Conservation (phyloP, 2,113 vertebrate species). For the Dromas ardeola region DNA sequence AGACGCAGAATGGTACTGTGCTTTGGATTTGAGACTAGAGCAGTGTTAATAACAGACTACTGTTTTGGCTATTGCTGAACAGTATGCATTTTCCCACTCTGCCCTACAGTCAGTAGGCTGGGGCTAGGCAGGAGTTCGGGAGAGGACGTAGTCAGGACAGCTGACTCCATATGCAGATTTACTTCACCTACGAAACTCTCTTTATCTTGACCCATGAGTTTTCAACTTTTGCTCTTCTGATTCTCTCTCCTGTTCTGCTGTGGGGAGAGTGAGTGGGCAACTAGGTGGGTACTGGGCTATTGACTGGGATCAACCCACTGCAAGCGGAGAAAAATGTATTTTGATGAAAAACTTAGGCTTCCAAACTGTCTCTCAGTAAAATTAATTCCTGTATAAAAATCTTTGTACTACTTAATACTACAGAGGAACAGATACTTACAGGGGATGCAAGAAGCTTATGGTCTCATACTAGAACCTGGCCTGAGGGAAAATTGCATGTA, state of each 20-base stretch:
- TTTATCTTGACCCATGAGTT: neutral
- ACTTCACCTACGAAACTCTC: neutral
- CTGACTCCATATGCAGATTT: fast-evolving
- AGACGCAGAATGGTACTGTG: neutral
- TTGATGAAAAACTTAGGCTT: neutral
- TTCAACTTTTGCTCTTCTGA: neutral
- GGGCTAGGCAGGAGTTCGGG: neutral
- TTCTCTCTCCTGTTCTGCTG: neutral
- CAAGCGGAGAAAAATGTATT: neutral
- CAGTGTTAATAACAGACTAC: neutral
- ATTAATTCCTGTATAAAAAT: neutral
- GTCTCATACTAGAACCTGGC: neutral
- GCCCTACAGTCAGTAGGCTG: neutral
- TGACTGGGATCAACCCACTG: fast-evolving
- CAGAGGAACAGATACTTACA: neutral
- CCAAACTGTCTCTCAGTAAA: neutral
- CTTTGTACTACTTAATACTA: neutral
- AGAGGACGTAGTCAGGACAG: neutral
- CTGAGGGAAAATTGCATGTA: neutral
- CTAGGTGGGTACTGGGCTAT: neutral
- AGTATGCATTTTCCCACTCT: neutral
- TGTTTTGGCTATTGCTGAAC: neutral
- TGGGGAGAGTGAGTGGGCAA: neutral
- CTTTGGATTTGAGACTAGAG: neutral
- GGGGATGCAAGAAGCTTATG: neutral